A percentile compares a stretch with the other conserved stretches of the same genome.
Conservation (phyloP, 2,797 vertebrate species). For the Siniperca scherzeri region DNA sequence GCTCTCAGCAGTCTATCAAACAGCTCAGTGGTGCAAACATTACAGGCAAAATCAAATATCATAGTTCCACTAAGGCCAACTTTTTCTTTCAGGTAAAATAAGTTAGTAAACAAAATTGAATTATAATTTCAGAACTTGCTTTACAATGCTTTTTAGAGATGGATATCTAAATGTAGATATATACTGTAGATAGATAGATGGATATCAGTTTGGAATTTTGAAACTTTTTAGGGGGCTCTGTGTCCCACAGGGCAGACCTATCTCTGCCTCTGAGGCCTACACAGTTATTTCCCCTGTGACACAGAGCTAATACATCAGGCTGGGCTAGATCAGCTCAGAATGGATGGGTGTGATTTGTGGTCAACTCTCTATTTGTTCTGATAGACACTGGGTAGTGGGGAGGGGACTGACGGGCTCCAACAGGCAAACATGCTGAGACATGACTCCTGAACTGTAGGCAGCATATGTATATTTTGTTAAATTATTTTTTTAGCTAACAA, state of each 20-base stretch:
- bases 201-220: neutral
- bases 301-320: conserved; percentile 64
- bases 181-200: neutral
- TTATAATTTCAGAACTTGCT: neutral
- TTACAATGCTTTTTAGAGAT: neutral
- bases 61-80: neutral
- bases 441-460: conserved; percentile 3
- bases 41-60: neutral
- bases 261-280: conserved; percentile 13
- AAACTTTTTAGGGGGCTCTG: neutral
- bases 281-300: conserved; percentile 66
- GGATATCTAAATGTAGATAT: conserved; percentile 6
- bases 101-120: neutral
- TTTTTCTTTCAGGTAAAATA: neutral
- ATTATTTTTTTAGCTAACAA: neutral
- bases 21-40: conserved; percentile 1
- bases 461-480: neutral
- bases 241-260: conserved; percentile 21
- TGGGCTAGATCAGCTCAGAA: conserved; percentile 61
- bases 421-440: conserved; percentile 37
- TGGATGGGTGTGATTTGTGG: conserved; percentile 68
- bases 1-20: neutral
- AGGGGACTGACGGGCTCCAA: conserved; percentile 47
- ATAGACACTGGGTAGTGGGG: conserved; percentile 37
- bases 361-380: conserved; percentile 64